A percentile compares a stretch with the other conserved stretches of the same genome.
Evolutionary conservation across 1,140 invertebrate species (phyloP).

Genomic region (Aphelinus atriplicis): DNA sequence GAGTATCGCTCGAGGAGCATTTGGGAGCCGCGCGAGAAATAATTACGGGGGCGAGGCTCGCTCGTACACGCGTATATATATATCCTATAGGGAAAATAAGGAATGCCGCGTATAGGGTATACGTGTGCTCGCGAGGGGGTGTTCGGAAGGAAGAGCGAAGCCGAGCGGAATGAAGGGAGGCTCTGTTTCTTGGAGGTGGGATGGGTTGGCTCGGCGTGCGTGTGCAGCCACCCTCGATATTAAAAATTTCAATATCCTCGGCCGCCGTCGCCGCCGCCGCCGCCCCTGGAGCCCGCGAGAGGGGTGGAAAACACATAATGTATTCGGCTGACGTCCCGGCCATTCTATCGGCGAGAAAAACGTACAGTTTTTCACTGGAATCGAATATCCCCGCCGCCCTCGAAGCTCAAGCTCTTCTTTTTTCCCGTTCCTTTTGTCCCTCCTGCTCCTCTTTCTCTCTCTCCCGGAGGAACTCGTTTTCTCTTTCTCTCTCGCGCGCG

Average conservation of each 20-base stretch:
- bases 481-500: constrained; percentile 50
- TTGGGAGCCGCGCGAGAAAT: too few relatives aligned
- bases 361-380: constrained; percentile 66
- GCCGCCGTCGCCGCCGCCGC: constrained; percentile 44
- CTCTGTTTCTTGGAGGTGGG: not conserved
- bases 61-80: not conserved
- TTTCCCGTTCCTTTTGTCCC: constrained; percentile 24
- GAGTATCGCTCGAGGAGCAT: constrained; percentile 21
- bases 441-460: constrained; percentile 30
- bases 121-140: not conserved
- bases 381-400: constrained; percentile 57
- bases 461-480: constrained; percentile 53
- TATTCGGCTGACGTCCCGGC: constrained; percentile 68
- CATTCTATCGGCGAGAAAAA: constrained; percentile 68
- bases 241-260: constrained; percentile 69
- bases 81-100: constrained; percentile 25
- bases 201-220: not conserved
- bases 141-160: not conserved
- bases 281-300: constrained; percentile 16
- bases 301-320: constrained; percentile 67
- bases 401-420: constrained; percentile 7
- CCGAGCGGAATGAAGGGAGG: not conserved
- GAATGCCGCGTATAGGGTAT: not conserved
- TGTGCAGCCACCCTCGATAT: constrained; percentile 59
- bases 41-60: too few relatives aligned